Percentiles rank a stretch among this genome's conserved stretches.
Evolutionary conservation across 2,113 vertebrate species (phyloP).

Genomic region (Noctilio leporinus): DNA sequence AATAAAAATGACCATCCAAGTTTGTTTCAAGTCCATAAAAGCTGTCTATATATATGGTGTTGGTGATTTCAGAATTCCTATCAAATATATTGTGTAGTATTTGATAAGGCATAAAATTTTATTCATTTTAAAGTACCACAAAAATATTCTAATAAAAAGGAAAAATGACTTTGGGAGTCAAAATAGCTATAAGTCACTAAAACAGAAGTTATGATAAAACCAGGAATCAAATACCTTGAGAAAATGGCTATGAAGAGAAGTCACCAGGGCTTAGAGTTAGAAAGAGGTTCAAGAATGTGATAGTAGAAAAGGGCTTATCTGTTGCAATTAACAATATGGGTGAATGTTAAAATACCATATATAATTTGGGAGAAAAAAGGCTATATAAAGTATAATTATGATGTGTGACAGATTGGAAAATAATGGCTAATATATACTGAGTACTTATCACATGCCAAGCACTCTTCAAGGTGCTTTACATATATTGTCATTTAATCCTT

Average conservation of each 20-base stretch:
- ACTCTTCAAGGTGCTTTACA: background rate
- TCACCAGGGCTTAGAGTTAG: background rate
- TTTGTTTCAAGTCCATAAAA: background rate
- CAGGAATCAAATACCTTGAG: background rate
- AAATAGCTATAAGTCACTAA: background rate
- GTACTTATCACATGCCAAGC: background rate
- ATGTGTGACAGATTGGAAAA: background rate
- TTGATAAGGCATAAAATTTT: background rate
- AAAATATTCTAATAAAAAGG: background rate
- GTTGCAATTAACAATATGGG: background rate
- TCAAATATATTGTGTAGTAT: background rate
- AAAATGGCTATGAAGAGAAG: background rate
- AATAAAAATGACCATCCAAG: background rate
- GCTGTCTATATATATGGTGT: background rate
- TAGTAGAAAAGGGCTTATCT: background rate
- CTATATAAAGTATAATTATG: background rate
- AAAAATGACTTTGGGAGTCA: background rate
- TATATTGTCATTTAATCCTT: background rate
- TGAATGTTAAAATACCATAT: background rate
- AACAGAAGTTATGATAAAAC: background rate
- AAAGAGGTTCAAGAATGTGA: background rate
- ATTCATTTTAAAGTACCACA: background rate
- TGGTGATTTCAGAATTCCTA: background rate
- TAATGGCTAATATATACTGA: background rate
- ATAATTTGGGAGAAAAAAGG: background rate